Base-by-base conservation (phyloP, 2,888 invertebrate species). In the Caenorhabditis sp. region DNA sequence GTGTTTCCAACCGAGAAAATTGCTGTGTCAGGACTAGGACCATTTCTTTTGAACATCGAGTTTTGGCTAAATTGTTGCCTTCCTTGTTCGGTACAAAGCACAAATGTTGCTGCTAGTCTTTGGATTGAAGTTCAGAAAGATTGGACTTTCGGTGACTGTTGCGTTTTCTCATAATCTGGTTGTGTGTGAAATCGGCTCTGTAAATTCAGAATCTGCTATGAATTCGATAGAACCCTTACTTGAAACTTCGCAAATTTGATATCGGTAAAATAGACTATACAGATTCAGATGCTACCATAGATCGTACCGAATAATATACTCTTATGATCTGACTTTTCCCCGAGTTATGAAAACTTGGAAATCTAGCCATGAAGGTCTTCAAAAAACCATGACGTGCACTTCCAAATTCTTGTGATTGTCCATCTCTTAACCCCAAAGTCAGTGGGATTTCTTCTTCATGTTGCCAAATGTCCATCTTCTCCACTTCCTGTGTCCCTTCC, bases 1-100 rank as follows among this genome's bases (percentile, higher is more conserved):
- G 54, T 54, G 54, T 64, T 74, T 74, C 74, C 74, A 35, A 64
- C 74, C 28, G 74, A 63, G 74, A 74, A 74, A 74, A 74, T 74
- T 64, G 74, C 35, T 54, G 68, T 54, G 68, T 68, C 68, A 51
- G 68, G 54, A 68, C 51, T 38, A 54, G 22, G 51, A 54, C 35
- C 54, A 54, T 49, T 51, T 51, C 54, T 31, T 68, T 54, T 68
- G 68, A 68, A 68, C 68, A 47, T 14, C 28, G 16, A 49, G 35
- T 68, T 38, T 31, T 64, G 26, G 49, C 49, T 12, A 35, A 44
- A 10, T n/a, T 54, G 24, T 54, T 54, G 24, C 54, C 24, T 54
- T 54, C 14, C 26, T 54, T 14, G 24, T 54, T 54, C 26, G 44
- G 44, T 44, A 28, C 63, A 63, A 63, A 63, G 26, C 44, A 61